Percentiles rank a stretch among this genome's conserved stretches.
These are phyloP conservation scores for Luperina nickerlii DNA, from an alignment of 2,888 invertebrate genomes.

Conservation along the genomic window DNA sequence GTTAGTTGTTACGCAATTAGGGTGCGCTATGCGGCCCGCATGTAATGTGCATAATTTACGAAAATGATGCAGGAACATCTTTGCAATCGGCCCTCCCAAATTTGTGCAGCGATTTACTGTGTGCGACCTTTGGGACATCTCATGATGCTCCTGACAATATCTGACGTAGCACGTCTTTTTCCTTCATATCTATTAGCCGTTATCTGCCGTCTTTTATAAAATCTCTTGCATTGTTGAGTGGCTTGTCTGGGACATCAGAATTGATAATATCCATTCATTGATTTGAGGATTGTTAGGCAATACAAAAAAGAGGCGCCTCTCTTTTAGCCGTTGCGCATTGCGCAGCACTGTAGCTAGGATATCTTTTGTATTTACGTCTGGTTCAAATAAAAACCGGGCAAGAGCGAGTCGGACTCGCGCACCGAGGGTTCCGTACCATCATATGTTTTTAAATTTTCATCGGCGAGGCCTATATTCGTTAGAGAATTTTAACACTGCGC, in stretches of 20 bases:
- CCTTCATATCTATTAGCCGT: background rate
- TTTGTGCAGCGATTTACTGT: background rate
- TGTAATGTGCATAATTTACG: background rate
- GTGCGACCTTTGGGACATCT: background rate
- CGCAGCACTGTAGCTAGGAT: background rate
- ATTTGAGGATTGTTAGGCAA: background rate
- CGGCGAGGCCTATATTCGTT: too few species aligned
- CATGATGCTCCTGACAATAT: too few species aligned
- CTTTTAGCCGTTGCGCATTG: background rate
- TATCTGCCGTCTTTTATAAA: background rate
- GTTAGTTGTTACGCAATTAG: too few species aligned
- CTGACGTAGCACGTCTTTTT: background rate
- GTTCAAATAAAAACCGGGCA: slow-evolving; percentile 3
- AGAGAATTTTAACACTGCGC: too few species aligned
- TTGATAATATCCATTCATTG: background rate
- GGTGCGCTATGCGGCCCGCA: background rate
- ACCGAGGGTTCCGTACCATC: too few species aligned
- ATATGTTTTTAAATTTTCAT: too few species aligned
- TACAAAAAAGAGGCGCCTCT: background rate
- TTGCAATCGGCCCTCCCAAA: background rate
- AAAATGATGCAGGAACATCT: background rate
- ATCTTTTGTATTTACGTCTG: background rate
- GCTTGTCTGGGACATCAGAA: background rate
- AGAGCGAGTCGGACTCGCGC: too few species aligned
- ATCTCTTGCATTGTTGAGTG: background rate